Percentiles rank a stretch among this genome's conserved stretches.
These are phyloP conservation scores for Conus ventricosus DNA, from an alignment of 1,140 invertebrate genomes.

Conservation along the genomic window DNA sequence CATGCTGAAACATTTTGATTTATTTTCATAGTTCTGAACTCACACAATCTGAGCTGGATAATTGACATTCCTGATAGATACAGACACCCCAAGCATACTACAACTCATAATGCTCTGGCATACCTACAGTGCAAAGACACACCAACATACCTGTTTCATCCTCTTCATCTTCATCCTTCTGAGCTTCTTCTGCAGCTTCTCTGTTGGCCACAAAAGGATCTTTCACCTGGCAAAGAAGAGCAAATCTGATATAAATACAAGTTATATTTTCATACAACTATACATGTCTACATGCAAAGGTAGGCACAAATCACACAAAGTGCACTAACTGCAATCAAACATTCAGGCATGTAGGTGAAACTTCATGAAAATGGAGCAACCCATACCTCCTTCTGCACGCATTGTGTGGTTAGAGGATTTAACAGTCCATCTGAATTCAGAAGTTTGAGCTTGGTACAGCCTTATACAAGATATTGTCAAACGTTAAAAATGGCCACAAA, in stretches of 20 bases:
- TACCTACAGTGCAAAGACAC: background rate
- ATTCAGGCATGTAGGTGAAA: no score
- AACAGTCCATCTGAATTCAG: no score
- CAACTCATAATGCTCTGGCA: background rate
- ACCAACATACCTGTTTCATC: constrained; percentile 38
- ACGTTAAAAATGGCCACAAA: no score
- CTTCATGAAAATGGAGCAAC: no score
- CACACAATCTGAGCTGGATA: background rate
- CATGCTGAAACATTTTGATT: background rate
- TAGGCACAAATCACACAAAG: no score
- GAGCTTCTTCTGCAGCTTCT: constrained; percentile 44
- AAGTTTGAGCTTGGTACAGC: no score
- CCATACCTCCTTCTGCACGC: no score
- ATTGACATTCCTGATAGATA: background rate
- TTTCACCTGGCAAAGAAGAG: constrained; percentile 51
- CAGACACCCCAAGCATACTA: background rate
- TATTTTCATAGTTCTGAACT: background rate
- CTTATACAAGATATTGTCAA: no score
- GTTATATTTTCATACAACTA: no score
- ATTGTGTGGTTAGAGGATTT: no score
- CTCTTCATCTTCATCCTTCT: constrained; percentile 59
- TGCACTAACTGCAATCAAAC: no score
- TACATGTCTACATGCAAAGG: no score
- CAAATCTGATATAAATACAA: background rate
- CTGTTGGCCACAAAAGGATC: constrained; percentile 56